Evolutionary conservation across 2,113 vertebrate genomes (phyloP).

Genomic region (Trichechus manatus): DNA sequence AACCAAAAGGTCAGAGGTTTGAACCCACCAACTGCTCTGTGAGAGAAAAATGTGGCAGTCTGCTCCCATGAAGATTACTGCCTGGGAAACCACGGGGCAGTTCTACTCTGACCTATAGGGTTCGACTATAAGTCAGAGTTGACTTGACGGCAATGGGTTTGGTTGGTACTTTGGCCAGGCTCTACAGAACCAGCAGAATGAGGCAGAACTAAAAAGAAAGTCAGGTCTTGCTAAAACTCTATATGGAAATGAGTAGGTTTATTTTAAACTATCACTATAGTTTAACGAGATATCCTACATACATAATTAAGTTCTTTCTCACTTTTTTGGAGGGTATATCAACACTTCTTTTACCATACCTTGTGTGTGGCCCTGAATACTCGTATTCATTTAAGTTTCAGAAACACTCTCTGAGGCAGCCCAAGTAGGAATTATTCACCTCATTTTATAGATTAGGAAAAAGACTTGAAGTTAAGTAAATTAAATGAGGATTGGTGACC

Average conservation of each 20-base stretch:
- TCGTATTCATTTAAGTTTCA: conserved; percentile 42
- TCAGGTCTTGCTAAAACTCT: not conserved
- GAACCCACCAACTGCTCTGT: not conserved
- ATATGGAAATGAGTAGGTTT: conserved; percentile 20
- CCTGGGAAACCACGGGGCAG: no score
- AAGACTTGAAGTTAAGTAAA: not conserved
- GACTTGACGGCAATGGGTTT: no score
- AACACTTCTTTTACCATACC: not conserved
- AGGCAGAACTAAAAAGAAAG: conserved; percentile 18
- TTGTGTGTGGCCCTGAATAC: not conserved
- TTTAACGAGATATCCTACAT: not conserved
- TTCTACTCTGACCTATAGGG: no score
- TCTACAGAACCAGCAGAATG: not conserved
- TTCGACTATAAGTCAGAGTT: no score
- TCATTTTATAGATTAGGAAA: conserved; percentile 1
- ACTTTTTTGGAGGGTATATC: not conserved
- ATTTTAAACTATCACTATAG: not conserved
- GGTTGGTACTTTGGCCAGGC: not conserved
- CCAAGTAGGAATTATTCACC: not conserved
- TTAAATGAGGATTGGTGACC: not conserved
- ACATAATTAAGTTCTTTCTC: not conserved
- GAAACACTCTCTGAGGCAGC: not conserved
- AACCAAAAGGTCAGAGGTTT: not conserved
- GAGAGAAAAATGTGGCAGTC: not conserved
- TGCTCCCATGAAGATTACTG: not conserved